These are phyloP conservation scores for Bombus pascuorum DNA, from an alignment of 1,140 invertebrate species.

Conservation along the genomic window DNA sequence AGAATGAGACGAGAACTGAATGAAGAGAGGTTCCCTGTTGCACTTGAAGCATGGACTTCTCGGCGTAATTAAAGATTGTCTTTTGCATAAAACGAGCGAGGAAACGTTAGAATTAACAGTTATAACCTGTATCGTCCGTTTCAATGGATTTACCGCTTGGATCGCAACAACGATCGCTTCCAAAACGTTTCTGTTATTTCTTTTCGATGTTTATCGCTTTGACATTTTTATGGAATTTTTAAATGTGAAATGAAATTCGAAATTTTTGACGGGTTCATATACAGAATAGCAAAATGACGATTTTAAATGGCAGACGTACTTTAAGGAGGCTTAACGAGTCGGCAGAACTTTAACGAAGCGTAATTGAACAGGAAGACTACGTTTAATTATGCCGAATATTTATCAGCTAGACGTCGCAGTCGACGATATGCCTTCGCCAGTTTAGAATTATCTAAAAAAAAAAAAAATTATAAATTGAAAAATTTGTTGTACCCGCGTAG, in stretches of 20 bases:
- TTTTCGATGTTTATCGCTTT: neutral
- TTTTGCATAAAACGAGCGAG: neutral
- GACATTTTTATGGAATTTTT: neutral
- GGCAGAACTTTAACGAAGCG: slow-evolving; percentile 1
- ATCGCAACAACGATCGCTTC: too few relatives aligned
- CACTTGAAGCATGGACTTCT: neutral
- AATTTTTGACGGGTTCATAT: neutral
- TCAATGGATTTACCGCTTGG: neutral
- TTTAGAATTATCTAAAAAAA: too few relatives aligned
- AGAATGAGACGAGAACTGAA: neutral
- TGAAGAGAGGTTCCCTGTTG: neutral
- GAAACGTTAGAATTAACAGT: neutral
- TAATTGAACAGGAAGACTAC: slow-evolving; percentile 19
- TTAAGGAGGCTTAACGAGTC: slow-evolving; percentile 22
- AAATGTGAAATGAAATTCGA: neutral
- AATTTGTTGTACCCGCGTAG: too few relatives aligned
- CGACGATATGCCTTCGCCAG: too few relatives aligned
- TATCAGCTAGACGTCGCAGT: neutral
- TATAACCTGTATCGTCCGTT: neutral
- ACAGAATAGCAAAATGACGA: neutral
- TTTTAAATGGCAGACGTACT: neutral
- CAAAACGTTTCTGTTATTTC: neutral
- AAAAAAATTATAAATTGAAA: neutral
- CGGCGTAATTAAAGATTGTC: neutral
- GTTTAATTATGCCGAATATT: slow-evolving; percentile 3